Evolutionary conservation across 1,140 invertebrate species (phyloP).

Genomic region (Latrodectus geometricus): DNA sequence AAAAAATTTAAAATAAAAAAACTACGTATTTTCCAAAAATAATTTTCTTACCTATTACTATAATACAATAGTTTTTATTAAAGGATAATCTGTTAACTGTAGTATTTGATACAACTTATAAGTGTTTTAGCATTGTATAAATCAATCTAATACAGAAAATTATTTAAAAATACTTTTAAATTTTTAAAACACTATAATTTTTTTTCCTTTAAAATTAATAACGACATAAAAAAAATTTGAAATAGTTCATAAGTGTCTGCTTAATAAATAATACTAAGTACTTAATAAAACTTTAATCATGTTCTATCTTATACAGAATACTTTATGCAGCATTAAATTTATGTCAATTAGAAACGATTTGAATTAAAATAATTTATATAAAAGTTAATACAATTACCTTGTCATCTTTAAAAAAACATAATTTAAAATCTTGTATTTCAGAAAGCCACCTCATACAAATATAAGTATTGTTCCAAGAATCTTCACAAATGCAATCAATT

Average conservation of each 20-base stretch:
- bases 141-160: too few species aligned
- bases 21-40: too few species aligned
- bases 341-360: not conserved
- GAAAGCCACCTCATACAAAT: slow-evolving; percentile 78
- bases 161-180: too few species aligned
- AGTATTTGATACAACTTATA: too few species aligned
- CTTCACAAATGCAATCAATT: slow-evolving; percentile 83
- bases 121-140: too few species aligned
- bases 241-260: not conserved
- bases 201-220: not conserved
- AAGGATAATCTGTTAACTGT: too few species aligned
- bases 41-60: too few species aligned
- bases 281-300: not conserved
- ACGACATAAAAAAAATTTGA: not conserved
- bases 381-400: slow-evolving; percentile 71
- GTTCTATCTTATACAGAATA: not conserved
- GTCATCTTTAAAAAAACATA: slow-evolving; percentile 80
- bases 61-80: too few species aligned
- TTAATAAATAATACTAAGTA: too few species aligned
- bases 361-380: not conserved
- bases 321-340: not conserved
- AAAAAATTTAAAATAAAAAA: too few species aligned
- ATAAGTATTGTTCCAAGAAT: slow-evolving; percentile 86
- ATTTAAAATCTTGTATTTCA: slow-evolving; percentile 75
- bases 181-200: too few species aligned